phyloP scores from a whole-genome alignment of 1,140 invertebrate genomes.

The Pemphigus obesinymphae region DNA sequence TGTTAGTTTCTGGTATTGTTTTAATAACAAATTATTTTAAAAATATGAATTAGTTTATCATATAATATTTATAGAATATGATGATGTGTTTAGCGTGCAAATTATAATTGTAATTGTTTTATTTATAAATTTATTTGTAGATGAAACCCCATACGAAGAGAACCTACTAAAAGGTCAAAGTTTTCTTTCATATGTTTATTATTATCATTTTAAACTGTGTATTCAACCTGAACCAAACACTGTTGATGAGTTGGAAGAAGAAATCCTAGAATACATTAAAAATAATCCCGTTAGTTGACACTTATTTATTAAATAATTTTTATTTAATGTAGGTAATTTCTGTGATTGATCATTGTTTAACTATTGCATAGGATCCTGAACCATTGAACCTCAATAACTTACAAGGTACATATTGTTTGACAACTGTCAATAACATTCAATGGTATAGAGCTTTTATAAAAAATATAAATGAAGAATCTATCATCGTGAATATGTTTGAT shows the following conservation, averaged over 20 bases:
- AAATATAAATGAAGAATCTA: not conserved
- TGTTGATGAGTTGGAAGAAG: constrained; percentile 27
- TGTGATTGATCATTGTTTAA: no score
- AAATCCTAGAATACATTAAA: not conserved
- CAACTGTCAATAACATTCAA: constrained; percentile 2
- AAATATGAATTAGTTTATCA: no score
- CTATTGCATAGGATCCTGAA: not conserved
- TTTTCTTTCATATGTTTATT: constrained; percentile 5
- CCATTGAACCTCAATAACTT: not conserved
- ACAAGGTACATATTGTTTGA: constrained; percentile 1
- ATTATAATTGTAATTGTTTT: no score
- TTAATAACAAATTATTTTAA: no score
- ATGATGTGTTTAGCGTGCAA: no score
- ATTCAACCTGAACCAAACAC: constrained; percentile 35
- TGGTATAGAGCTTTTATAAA: constrained; percentile 18
- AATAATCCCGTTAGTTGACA: not conserved
- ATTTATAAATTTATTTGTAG: not conserved
- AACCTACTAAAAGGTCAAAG: constrained; percentile 8
- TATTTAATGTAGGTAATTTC: not conserved
- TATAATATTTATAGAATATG: no score
- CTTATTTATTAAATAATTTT: not conserved
- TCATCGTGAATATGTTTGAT: constrained; percentile 27
- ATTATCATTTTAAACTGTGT: not conserved
- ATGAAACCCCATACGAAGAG: constrained; percentile 28
- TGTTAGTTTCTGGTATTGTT: no score